A percentile compares a stretch with the other conserved stretches of the same genome.
phyloP scores from a whole-genome alignment of 2,888 invertebrate species.

The Meganola albula region DNA sequence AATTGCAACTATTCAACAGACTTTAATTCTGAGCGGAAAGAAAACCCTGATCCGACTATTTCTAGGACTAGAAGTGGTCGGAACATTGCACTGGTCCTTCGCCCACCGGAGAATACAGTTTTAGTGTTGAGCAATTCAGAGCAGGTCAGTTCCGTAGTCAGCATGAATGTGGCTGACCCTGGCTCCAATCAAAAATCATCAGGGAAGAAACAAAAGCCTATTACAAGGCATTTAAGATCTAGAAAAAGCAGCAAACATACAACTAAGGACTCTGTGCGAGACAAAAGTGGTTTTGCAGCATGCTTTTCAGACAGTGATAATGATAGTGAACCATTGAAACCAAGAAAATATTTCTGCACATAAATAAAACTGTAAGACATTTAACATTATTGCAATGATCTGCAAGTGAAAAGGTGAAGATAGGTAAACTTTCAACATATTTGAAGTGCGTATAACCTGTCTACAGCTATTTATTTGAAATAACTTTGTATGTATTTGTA shows the following conservation, averaged over 20 bases:
- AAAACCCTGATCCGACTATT: slow-evolving; percentile 42
- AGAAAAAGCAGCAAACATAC: slow-evolving; percentile 38
- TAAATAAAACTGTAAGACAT: no score
- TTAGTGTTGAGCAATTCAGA: slow-evolving; percentile 52
- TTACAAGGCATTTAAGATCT: slow-evolving; percentile 29
- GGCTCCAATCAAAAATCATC: slow-evolving; percentile 16
- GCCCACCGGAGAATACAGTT: slow-evolving; percentile 49
- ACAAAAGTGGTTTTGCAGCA: slow-evolving; percentile 60
- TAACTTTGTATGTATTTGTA: no score
- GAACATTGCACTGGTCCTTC: slow-evolving; percentile 37
- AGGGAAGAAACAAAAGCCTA: slow-evolving; percentile 32
- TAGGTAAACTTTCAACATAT: no score
- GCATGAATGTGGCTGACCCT: slow-evolving; percentile 50
- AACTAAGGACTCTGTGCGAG: slow-evolving; percentile 45
- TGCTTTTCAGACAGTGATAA: slow-evolving; percentile 70
- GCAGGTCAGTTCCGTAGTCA: slow-evolving; percentile 46
- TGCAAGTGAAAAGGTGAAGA: no score
- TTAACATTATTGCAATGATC: no score
- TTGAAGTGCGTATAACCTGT: no score
- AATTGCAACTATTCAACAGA: slow-evolving; percentile 35
- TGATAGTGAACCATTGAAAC: slow-evolving; percentile 54
- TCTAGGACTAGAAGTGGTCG: slow-evolving; percentile 57
- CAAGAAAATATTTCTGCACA: slow-evolving; percentile 56
- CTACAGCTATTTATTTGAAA: no score
- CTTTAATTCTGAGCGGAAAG: slow-evolving; percentile 46